Conservation (phyloP, 2,797 vertebrate genomes). For the Pseudocheirus occidentalis region DNA sequence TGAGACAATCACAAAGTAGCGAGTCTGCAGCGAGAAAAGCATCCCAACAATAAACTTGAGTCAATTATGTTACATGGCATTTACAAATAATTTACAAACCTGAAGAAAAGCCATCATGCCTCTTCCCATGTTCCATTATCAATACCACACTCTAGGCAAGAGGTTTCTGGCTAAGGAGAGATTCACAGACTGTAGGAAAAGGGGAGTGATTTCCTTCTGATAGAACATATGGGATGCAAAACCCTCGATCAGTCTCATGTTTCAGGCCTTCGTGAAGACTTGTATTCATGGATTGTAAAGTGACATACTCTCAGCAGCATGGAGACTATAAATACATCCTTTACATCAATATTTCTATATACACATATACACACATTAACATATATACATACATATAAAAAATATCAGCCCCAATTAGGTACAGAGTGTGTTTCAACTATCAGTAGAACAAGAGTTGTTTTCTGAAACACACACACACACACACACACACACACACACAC, state of each 20-base stretch:
- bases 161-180: slow-evolving; percentile 60
- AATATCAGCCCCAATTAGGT: slow-evolving; percentile 50
- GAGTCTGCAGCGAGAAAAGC: slow-evolving; percentile 37
- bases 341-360: slow-evolving; percentile 76
- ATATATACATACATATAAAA: slow-evolving; percentile 64
- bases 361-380: slow-evolving; percentile 75
- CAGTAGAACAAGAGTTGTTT: slow-evolving; percentile 42
- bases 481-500: neutral
- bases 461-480: slow-evolving; percentile 47
- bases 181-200: neutral
- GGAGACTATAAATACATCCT: slow-evolving; percentile 82
- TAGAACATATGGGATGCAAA: slow-evolving; percentile 52
- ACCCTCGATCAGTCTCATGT: slow-evolving; percentile 66
- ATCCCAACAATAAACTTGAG: slow-evolving; percentile 51
- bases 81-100: slow-evolving; percentile 82
- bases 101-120: slow-evolving; percentile 58
- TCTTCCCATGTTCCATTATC: slow-evolving; percentile 64
- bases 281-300: slow-evolving; percentile 77
- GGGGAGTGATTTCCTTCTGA: slow-evolving; percentile 50
- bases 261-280: slow-evolving; percentile 65
- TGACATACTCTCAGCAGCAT: slow-evolving; percentile 80
- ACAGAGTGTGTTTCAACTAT: slow-evolving; percentile 59
- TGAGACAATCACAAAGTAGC: slow-evolving; percentile 75
- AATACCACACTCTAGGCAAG: slow-evolving; percentile 68
- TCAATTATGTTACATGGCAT: slow-evolving; percentile 73